Evolutionary conservation across 92 coral and sea anemone species (phyloP), one percentile per base, ranked within the genome.

Genomic region (Plumapathes pennacea): DNA sequence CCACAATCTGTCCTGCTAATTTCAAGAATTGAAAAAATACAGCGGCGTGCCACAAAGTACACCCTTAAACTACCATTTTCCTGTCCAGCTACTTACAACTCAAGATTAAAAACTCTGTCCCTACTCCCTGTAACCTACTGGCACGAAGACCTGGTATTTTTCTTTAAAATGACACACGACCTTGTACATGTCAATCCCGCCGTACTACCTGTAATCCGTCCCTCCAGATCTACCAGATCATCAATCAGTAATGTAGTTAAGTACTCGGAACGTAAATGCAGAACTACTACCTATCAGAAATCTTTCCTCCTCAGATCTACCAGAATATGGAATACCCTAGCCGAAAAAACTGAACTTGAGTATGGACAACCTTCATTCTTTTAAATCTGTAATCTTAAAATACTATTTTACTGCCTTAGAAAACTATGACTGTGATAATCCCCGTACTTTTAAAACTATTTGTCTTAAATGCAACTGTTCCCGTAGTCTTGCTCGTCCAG

Each of bases 1-100:
- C 64, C 88, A 22, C 88, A 74, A 33, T 28, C 53, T 2, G 60
- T 58, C 26, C 56, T 67, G 15, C 66, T 74, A 9, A 81, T 81
- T 32, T 25, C 31, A 21, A 67, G 57, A 51, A 47, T 81, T 12
- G 78, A 81, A 37, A 40, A 54, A 12, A 51, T 66, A 13, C 78
- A 66, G 46, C 40, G 85, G 44, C 66, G 63, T 25, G 63, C 78
- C 18, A 68, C 77, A 13, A 60, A 78, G 21, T 59, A 31, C 34
- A 45, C 56, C 23, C 50, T 46, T 13, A 31, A 38, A 31, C 57
- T 76, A 32, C 83, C 76, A 12, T 66, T 76, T 46, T 27, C 19
- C 38, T 29, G 46, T 4, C 15, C 25, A 19, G 44, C 25, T 1
- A 12, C 59, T 20, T 76, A 68, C 41, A 46, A 28, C 24, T 19